phyloP scores from a whole-genome alignment of 2,888 invertebrate genomes.

The Galerucella pusilla region DNA sequence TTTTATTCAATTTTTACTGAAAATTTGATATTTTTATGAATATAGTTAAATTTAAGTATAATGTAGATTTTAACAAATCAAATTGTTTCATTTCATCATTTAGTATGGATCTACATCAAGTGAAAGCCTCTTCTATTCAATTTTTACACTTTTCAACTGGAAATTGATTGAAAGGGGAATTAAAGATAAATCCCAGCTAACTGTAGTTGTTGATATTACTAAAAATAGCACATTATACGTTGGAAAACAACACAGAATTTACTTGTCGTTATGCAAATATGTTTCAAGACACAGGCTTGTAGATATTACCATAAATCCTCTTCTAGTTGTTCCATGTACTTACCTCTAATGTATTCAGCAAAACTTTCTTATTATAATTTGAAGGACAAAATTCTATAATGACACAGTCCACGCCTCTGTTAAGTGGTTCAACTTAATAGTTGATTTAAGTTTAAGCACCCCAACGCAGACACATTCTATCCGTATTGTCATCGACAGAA shows the following conservation, averaged over 20 bases:
- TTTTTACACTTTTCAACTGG: no score
- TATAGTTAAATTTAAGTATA: no score
- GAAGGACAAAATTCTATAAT: neutral
- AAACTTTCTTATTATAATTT: constrained; percentile 7
- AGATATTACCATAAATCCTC: constrained; percentile 3
- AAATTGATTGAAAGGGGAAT: no score
- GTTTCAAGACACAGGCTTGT: neutral
- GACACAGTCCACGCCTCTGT: constrained; percentile 19
- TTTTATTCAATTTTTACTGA: no score
- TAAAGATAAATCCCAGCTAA: no score
- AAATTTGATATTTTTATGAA: no score
- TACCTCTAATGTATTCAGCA: constrained; percentile 12
- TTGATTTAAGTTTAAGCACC: constrained; percentile 37
- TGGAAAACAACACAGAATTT: neutral
- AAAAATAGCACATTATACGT: no score
- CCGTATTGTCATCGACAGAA: constrained; percentile 40
- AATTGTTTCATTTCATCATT: no score
- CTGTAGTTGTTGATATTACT: no score
- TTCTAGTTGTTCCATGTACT: neutral
- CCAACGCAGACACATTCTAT: constrained; percentile 20
- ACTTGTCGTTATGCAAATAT: neutral
- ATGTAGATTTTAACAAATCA: no score
- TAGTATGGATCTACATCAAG: no score
- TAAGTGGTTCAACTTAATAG: constrained; percentile 24
- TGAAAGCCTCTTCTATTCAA: no score